These are phyloP conservation scores for Kryptolebias marmoratus DNA, from an alignment of 2,113 vertebrate species.

Conservation along the genomic window DNA sequence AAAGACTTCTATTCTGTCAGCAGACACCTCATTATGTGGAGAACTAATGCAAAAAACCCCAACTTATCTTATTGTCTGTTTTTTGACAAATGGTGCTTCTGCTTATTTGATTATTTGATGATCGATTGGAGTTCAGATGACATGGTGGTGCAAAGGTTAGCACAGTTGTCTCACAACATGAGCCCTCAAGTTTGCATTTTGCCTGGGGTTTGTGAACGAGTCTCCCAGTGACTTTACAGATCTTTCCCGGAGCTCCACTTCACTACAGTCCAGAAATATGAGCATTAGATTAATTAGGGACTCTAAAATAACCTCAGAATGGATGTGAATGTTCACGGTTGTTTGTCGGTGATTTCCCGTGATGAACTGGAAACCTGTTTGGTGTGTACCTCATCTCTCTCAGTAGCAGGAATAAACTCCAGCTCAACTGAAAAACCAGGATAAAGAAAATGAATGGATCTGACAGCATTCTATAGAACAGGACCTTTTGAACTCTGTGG, in stretches of 20 bases:
- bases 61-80: background rate
- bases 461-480: slow-evolving; percentile 29
- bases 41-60: too few relatives aligned
- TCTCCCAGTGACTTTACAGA: background rate
- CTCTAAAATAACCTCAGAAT: slow-evolving; percentile 3
- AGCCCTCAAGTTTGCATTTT: background rate
- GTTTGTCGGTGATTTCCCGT: background rate
- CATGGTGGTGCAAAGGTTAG: background rate
- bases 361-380: background rate
- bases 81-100: background rate
- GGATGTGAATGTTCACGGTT: background rate
- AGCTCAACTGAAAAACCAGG: background rate
- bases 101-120: background rate
- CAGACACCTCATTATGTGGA: background rate
- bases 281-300: slow-evolving; percentile 9
- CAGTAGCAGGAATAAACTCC: too few relatives aligned
- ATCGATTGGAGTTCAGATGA: background rate
- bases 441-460: slow-evolving; percentile 44
- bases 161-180: background rate
- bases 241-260: background rate
- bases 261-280: background rate
- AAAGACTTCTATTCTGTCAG: too few relatives aligned
- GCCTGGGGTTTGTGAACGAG: background rate
- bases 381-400: background rate
- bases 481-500: slow-evolving; percentile 33